Base-by-base conservation (phyloP, 1,140 invertebrate species). In the Thaumetopoea pityocampa region DNA sequence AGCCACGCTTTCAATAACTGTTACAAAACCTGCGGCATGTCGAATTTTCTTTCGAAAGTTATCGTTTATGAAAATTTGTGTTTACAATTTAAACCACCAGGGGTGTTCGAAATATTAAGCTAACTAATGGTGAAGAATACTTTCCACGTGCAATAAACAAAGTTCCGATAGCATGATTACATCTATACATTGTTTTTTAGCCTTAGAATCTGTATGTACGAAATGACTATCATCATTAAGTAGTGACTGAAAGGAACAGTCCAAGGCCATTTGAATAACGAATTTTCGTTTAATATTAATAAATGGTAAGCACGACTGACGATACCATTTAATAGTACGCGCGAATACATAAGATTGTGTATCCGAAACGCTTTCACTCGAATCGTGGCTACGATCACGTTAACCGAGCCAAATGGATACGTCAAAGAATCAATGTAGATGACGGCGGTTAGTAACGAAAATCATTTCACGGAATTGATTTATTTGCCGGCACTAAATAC, bases 261-360 rank as follows among this genome's bases (percentile, higher is more conserved):
- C 65, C 77, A 79, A 81, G 80, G 77, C 67, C 67, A 73, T 59
- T 69, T 77, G 76, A 65, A 79, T 81, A 84, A 80, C 74, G 76
- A 80, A 81, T 81, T 84, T 84, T 81, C 73, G 76, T 80, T 84
- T 74, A 77, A 76, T 80, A 79, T 80, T 79, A 79, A 78, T 79
- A 83, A 79, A 74, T 73, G 70, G 66, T 66, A 72, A 61, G 59
- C 68, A 68, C 64, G 67, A 66, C 57, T 65, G 66, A 67, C 76
- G 68, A 72, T 79, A 67, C 73, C 70, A 69, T 72, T 49, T 58
- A 59, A 68, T 63, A 51, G 41, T 65, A 63, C 55, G 74, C 63
- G 61, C 67, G 65, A 66, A 80, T 71, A 67, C 68, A 68, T 68
- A 45, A 9, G 23, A 40, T 40, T 16, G 26, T 56, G 46, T 42